A percentile compares a stretch with the other conserved stretches of the same genome.
These are phyloP conservation scores for Rhyacophila brunnea DNA, from an alignment of 1,140 invertebrate genomes.

Conservation along the genomic window DNA sequence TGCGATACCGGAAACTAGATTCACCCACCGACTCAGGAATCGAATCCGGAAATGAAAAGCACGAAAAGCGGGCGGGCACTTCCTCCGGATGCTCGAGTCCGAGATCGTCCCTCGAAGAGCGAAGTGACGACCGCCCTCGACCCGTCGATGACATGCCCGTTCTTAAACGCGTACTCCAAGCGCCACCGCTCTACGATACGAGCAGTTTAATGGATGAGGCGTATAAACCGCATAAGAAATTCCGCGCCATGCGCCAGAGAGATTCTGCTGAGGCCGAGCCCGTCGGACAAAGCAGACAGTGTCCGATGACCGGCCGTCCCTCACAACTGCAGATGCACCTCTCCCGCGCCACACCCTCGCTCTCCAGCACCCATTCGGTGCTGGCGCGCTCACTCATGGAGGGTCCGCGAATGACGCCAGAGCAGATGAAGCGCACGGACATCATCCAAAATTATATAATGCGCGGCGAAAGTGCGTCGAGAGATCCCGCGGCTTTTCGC, in stretches of 20 bases:
- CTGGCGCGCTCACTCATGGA: constrained; percentile 85
- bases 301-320: constrained; percentile 25
- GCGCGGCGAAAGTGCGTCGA: constrained; percentile 53
- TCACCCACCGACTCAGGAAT: constrained; percentile 91
- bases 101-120: constrained; percentile 80
- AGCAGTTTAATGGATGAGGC: constrained; percentile 91
- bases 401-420: constrained; percentile 81
- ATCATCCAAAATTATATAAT: constrained; percentile 89
- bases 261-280: constrained; percentile 76
- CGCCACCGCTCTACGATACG: constrained; percentile 85
- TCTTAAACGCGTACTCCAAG: constrained; percentile 85
- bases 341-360: constrained; percentile 52
- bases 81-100: constrained; percentile 85
- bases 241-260: constrained; percentile 76
- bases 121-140: constrained; percentile 60
- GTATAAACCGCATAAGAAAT: constrained; percentile 93
- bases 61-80: constrained; percentile 68
- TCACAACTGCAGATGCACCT: constrained; percentile 54
- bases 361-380: constrained; percentile 84
- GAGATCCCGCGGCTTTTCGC: constrained; percentile 32
- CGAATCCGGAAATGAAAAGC: constrained; percentile 87
- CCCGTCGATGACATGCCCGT: constrained; percentile 90
- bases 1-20: constrained; percentile 77
- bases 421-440: constrained; percentile 84
- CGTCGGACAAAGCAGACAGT: constrained; percentile 40